Evolutionary conservation across 53 echinoderm and acorn worm genomes (phyloP).

Genomic region (Paelopatides confundens): DNA sequence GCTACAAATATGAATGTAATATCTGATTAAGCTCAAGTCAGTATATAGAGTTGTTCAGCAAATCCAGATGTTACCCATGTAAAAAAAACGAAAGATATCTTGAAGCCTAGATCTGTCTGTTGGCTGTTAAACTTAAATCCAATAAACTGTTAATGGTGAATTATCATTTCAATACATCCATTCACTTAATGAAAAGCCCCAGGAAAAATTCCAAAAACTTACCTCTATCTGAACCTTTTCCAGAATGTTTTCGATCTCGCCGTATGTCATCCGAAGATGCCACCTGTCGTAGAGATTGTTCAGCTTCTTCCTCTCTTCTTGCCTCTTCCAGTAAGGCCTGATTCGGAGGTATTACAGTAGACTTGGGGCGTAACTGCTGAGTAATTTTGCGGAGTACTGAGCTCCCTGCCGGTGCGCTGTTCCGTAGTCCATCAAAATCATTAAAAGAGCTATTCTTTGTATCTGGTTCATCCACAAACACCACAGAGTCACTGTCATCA

Average conservation of each 20-base stretch:
- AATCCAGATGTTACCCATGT: too few relatives aligned
- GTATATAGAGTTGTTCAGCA: too few relatives aligned
- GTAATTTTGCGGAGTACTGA: conserved; percentile 40
- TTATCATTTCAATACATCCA: too few relatives aligned
- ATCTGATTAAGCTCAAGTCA: too few relatives aligned
- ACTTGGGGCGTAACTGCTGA: conserved; percentile 74
- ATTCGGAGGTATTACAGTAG: conserved; percentile 62
- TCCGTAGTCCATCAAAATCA: conserved; percentile 79
- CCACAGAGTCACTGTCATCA: conserved; percentile 82
- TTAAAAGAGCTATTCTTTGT: conserved; percentile 74
- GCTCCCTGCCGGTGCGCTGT: conserved; percentile 77
- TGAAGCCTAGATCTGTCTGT: too few relatives aligned
- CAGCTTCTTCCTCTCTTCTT: conserved; percentile 50
- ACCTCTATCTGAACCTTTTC: conserved; percentile 36
- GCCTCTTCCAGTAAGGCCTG: conserved; percentile 63
- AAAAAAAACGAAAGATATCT: too few relatives aligned
- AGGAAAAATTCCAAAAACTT: not conserved
- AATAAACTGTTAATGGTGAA: too few relatives aligned
- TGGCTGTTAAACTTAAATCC: too few relatives aligned
- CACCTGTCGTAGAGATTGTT: conserved; percentile 71
- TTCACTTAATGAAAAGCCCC: too few relatives aligned
- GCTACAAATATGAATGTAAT: too few relatives aligned
- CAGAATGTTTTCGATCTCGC: not conserved
- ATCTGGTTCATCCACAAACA: conserved; percentile 85
- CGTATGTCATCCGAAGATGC: conserved; percentile 90